Conservation (phyloP, 2,888 invertebrate species). For the Bruchidius siliquastri region DNA sequence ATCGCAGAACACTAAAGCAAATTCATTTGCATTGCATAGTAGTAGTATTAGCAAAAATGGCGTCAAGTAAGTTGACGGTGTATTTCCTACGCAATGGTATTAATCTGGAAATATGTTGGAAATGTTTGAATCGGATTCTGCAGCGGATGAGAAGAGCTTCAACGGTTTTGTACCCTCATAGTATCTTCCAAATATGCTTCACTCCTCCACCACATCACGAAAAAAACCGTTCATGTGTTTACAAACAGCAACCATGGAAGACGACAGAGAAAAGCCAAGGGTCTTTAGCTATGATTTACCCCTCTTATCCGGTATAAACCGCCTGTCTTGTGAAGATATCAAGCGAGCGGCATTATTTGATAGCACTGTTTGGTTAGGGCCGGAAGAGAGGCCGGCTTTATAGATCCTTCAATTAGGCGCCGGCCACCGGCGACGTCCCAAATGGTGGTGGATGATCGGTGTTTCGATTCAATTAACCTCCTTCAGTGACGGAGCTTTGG, state of each 20-base stretch:
- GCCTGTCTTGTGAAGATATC: background rate
- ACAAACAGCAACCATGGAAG: background rate
- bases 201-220: no score
- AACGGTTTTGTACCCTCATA: no score
- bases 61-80: no score
- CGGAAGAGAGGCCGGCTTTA: background rate
- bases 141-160: no score
- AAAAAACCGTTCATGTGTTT: no score
- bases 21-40: no score
- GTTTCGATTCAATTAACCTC: background rate
- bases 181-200: no score
- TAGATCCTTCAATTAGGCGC: background rate
- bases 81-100: no score
- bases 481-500: background rate
- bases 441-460: background rate
- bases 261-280: background rate
- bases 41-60: no score
- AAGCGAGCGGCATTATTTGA: background rate
- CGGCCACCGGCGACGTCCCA: background rate
- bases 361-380: background rate
- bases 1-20: no score
- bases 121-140: no score
- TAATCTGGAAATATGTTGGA: no score
- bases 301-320: background rate
- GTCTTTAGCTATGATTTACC: background rate